Percentiles rank a stretch among this genome's conserved stretches.
Evolutionary conservation across 1,140 invertebrate species (phyloP).

Genomic region (Brachionus angularis): DNA sequence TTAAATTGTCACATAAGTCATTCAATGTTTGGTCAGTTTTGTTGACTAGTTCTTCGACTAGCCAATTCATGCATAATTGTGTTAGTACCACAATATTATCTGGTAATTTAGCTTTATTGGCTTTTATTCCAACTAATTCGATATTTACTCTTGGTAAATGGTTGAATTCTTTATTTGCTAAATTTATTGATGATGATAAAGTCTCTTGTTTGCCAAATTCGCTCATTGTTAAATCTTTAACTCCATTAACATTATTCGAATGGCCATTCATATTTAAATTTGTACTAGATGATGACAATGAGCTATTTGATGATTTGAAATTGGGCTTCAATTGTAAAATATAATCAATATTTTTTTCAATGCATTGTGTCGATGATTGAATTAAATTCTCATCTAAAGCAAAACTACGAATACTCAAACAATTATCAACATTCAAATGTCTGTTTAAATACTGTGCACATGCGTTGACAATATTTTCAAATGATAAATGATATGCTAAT

Average conservation of each 20-base stretch:
- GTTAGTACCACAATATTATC: conserved; percentile 28
- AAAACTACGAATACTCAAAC: conserved; percentile 36
- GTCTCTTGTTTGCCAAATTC: neutral
- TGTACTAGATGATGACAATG: too few relatives aligned
- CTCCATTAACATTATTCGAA: too few relatives aligned
- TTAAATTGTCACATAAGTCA: conserved; percentile 19
- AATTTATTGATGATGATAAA: conserved; percentile 18
- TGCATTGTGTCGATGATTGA: conserved; percentile 36
- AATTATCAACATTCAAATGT: conserved; percentile 12
- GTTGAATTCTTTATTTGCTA: conserved; percentile 41
- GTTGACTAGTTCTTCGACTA: neutral
- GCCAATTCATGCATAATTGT: conserved; percentile 38
- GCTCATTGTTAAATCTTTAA: too few relatives aligned
- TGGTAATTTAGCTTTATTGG: conserved; percentile 14
- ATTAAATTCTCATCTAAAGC: conserved; percentile 13
- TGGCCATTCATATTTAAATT: too few relatives aligned
- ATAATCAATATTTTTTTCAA: conserved; percentile 37
- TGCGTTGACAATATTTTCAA: conserved; percentile 12
- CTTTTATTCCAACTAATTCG: conserved; percentile 22
- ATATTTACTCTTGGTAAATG: conserved; percentile 28
- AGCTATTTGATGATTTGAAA: neutral
- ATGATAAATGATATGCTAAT: conserved; percentile 16
- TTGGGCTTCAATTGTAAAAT: conserved; percentile 5
- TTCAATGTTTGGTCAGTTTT: neutral
- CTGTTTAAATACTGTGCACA: conserved; percentile 31